Evolutionary conservation across 2,888 invertebrate species (phyloP).

Genomic region (Gastrophysa polygoni): DNA sequence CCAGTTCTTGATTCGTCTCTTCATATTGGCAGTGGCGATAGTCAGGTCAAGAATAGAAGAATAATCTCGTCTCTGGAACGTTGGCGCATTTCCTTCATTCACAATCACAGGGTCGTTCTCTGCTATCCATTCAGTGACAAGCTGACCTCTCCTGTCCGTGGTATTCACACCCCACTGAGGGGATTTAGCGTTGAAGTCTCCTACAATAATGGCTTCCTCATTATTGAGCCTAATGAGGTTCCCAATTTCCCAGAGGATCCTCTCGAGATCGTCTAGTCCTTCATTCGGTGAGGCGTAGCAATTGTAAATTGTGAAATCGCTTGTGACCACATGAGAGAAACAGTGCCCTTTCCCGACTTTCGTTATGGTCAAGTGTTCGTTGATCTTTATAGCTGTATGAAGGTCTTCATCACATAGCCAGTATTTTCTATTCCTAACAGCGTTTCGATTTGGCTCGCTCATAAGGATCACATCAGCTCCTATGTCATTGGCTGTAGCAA

Average conservation of each 20-base stretch:
- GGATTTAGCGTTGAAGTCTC: constrained; percentile 22
- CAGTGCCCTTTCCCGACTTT: constrained; percentile 20
- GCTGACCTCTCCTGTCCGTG: constrained; percentile 21
- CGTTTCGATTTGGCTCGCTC: constrained; percentile 5
- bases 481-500: neutral
- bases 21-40: constrained; percentile 2
- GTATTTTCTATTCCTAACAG: neutral
- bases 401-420: constrained; percentile 15
- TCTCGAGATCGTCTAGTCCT: constrained; percentile 9
- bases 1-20: neutral
- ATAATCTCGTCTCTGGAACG: constrained; percentile 2
- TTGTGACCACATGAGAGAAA: constrained; percentile 21
- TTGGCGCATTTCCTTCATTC: neutral
- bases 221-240: neutral
- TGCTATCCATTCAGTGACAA: neutral
- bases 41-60: constrained; percentile 6
- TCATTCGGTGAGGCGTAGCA: constrained; percentile 21
- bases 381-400: constrained; percentile 26
- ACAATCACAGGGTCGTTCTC: neutral
- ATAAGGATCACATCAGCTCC: neutral
- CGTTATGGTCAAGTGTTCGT: constrained; percentile 10
- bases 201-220: neutral
- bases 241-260: constrained; percentile 8
- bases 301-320: constrained; percentile 15
- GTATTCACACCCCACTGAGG: constrained; percentile 11